phyloP scores from a whole-genome alignment of 2,888 invertebrate genomes.

The Pediacus dermestoides region DNA sequence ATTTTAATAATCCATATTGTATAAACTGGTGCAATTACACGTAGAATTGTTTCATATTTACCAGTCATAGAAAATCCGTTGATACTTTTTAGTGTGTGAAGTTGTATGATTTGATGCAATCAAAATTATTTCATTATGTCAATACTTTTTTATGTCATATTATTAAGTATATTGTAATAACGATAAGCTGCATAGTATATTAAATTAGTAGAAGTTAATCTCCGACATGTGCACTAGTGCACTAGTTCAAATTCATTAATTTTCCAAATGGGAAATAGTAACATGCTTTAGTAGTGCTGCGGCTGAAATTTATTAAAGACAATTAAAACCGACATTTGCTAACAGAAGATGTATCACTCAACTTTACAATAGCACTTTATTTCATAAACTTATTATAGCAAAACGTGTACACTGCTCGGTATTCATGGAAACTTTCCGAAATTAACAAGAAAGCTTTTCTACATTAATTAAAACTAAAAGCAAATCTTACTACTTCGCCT shows the following conservation, averaged over 20 bases:
- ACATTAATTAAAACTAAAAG: conserved; percentile 23
- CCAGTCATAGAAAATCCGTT: too few species aligned
- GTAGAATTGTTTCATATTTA: too few species aligned
- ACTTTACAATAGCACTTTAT: conserved; percentile 27
- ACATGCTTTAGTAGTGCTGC: conserved; percentile 22
- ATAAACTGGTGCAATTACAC: too few species aligned
- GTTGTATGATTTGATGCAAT: too few species aligned
- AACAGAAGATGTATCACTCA: conserved; percentile 31
- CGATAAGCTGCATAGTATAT: too few species aligned
- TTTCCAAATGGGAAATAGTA: conserved; percentile 27
- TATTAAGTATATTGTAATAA: too few species aligned
- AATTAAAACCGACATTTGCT: conserved; percentile 32
- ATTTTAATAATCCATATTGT: too few species aligned
- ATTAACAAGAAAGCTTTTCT: conserved; percentile 21
- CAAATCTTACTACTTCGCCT: conserved; percentile 18
- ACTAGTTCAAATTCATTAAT: conserved; percentile 31
- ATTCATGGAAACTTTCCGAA: conserved; percentile 15
- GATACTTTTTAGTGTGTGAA: too few species aligned
- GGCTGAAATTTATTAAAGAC: conserved; percentile 32
- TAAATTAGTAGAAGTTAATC: too few species aligned
- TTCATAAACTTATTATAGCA: conserved; percentile 24
- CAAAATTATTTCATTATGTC: too few species aligned
- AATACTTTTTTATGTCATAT: too few species aligned
- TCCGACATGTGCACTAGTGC: too few species aligned
- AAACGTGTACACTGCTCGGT: conserved; percentile 12